Evolutionary conservation across 30 jellyfish, hydroid and myxozoan species (phyloP).

Genomic region (Morbakka virulenta): DNA sequence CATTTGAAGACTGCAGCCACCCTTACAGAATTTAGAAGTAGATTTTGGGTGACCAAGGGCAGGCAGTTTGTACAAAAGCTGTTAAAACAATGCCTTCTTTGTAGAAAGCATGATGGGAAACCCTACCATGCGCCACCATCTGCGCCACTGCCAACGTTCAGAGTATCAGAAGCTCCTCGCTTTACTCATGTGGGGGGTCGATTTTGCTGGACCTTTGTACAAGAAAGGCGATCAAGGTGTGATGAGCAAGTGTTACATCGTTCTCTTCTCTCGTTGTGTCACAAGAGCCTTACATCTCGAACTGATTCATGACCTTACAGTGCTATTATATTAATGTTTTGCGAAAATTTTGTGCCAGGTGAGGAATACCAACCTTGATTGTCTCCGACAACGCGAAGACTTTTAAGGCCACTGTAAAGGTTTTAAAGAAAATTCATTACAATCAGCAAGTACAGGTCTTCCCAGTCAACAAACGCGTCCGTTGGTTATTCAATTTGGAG

Average conservation of each 20-base stretch:
- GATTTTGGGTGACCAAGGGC: no score
- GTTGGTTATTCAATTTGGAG: no score
- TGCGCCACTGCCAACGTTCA: neutral
- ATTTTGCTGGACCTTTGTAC: conserved; percentile 20
- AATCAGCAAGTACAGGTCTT: no score
- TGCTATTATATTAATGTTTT: neutral
- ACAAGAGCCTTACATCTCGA: conserved; percentile 16
- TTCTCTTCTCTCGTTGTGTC: neutral
- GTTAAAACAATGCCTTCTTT: conserved; percentile 1
- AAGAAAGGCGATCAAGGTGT: neutral
- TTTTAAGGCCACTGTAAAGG: no score
- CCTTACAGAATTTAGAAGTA: no score
- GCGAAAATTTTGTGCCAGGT: neutral
- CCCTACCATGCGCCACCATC: neutral
- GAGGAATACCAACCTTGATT: conserved; percentile 11
- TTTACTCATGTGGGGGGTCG: neutral
- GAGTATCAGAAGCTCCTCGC: no score
- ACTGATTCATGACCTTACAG: neutral
- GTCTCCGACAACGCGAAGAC: no score
- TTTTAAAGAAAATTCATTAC: no score
- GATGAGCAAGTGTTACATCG: neutral
- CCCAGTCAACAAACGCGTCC: no score
- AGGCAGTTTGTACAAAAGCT: conserved; percentile 27
- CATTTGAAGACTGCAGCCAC: no score
- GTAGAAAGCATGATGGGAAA: no score